Conservation (phyloP, 2,797 vertebrate genomes). For the Bradypus variegatus region DNA sequence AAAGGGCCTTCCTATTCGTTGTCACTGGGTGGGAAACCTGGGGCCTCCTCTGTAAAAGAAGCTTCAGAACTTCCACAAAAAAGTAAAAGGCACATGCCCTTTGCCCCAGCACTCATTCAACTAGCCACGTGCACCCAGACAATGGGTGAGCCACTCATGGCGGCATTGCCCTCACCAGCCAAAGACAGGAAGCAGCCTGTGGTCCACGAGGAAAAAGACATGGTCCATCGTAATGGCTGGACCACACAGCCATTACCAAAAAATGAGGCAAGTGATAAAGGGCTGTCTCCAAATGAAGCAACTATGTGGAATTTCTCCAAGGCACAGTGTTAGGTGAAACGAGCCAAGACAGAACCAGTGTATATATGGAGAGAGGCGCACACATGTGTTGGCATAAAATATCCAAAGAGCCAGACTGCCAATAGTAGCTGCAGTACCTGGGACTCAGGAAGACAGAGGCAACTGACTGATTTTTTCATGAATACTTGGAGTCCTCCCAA, state of each 20-base stretch:
- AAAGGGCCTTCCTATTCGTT: not conserved
- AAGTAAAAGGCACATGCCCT: not conserved
- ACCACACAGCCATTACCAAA: not conserved
- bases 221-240: not conserved
- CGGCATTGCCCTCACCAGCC: not conserved
- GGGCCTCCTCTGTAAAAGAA: not conserved
- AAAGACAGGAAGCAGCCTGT: not conserved
- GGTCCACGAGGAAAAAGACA: not conserved
- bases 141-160: not conserved
- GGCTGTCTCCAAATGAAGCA: not conserved
- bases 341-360: too few species aligned
- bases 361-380: accelerated
- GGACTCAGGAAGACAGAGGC: not conserved
- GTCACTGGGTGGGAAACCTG: not conserved
- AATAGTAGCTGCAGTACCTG: not conserved
- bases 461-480: not conserved
- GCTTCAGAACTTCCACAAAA: not conserved
- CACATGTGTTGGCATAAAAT: not conserved
- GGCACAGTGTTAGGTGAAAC: not conserved
- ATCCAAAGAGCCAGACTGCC: not conserved
- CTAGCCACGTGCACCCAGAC: not conserved
- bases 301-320: not conserved
- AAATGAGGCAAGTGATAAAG: not conserved
- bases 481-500: not conserved
- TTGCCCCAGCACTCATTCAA: not conserved